Percentiles rank a stretch among this genome's conserved stretches.
These are phyloP conservation scores for Epistrophe grossulariae DNA, from an alignment of 2,888 invertebrate species.

Conservation along the genomic window DNA sequence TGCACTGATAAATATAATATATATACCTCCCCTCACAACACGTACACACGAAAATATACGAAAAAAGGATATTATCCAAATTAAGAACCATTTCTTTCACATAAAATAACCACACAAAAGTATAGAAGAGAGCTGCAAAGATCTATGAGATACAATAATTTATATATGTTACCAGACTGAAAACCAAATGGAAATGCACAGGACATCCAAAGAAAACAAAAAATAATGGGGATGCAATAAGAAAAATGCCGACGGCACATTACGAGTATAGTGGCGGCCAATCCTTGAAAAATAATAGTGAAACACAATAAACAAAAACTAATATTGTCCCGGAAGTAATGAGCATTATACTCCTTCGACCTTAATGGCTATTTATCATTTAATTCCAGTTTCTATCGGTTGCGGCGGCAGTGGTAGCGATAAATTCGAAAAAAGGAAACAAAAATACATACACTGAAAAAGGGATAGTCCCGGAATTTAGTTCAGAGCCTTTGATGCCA, in stretches of 20 bases:
- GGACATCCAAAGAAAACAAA: slow-evolving; percentile 26
- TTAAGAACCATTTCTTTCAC: slow-evolving; percentile 40
- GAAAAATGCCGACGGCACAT: slow-evolving; percentile 18
- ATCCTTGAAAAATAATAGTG: slow-evolving; percentile 35
- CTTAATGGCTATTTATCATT: slow-evolving; percentile 71
- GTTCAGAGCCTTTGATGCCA: slow-evolving; percentile 22
- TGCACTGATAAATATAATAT: slow-evolving; percentile 30
- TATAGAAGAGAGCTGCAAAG: background rate
- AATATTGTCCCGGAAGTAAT: slow-evolving; percentile 75
- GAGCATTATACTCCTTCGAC: slow-evolving; percentile 56
- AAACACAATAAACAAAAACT: slow-evolving; percentile 59
- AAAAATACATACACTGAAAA: background rate
- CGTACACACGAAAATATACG: slow-evolving; percentile 29
- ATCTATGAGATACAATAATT: slow-evolving; percentile 38
- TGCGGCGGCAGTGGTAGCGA: background rate
- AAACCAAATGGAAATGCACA: background rate
- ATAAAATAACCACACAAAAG: slow-evolving; percentile 28
- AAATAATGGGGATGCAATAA: slow-evolving; percentile 23
- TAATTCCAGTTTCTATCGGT: slow-evolving; percentile 31
- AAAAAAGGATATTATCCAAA: slow-evolving; percentile 53
- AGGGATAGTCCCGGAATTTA: slow-evolving; percentile 47
- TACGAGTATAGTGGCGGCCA: background rate
- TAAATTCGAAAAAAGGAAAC: slow-evolving; percentile 20
- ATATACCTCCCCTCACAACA: slow-evolving; percentile 52
- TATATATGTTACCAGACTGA: background rate